phyloP scores from a whole-genome alignment of 2,797 vertebrate genomes.

The Squalus acanthias region DNA sequence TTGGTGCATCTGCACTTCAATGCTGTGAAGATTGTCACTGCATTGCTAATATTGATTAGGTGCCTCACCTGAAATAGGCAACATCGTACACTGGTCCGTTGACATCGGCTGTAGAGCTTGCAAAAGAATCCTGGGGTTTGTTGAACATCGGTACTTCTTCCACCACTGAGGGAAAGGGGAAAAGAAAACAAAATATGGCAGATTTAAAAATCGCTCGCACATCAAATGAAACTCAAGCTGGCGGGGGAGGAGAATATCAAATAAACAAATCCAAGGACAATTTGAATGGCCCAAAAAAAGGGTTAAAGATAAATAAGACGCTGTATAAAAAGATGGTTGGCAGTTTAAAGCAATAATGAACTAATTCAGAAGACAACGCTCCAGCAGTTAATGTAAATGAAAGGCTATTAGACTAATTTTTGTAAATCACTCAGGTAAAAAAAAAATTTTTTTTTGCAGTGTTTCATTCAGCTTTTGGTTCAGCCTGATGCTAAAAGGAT shows the following conservation, averaged over 20 bases:
- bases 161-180: background rate
- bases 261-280: background rate
- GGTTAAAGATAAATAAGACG: background rate
- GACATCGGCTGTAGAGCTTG: too few relatives aligned
- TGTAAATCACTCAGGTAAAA: background rate
- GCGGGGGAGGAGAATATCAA: background rate
- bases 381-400: background rate
- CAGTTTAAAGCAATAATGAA: background rate
- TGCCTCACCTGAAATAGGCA: constrained; percentile 13
- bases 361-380: background rate
- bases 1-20: background rate
- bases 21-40: background rate
- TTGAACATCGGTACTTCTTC: background rate
- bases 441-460: background rate
- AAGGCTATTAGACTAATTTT: background rate
- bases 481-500: background rate
- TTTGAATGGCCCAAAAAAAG: background rate
- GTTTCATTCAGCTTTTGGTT: background rate
- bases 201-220: background rate
- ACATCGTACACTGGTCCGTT: background rate
- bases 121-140: background rate
- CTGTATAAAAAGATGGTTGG: background rate
- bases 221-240: background rate
- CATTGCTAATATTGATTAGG: background rate
- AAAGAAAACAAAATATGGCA: background rate